Conservation (phyloP, 2,113 vertebrate species). For the Apeltes quadracus region DNA sequence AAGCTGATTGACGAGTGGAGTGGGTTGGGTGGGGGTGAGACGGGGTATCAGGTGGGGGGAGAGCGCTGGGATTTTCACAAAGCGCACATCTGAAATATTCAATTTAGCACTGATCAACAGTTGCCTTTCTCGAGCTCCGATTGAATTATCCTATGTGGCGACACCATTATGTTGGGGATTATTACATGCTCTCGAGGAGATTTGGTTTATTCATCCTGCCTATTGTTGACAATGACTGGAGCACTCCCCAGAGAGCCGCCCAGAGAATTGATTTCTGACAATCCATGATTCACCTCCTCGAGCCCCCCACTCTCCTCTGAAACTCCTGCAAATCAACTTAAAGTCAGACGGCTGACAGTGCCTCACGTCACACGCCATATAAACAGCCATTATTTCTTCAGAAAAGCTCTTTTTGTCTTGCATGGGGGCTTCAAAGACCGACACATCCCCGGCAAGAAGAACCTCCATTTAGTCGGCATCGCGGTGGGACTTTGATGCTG, state of each 20-base stretch:
- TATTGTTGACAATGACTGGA: slow-evolving; percentile 72
- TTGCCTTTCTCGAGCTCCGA: slow-evolving; percentile 63
- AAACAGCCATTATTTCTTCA: slow-evolving; percentile 80
- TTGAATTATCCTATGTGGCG: slow-evolving; percentile 73
- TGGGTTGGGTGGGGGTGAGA: slow-evolving; percentile 4
- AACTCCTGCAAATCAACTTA: slow-evolving; percentile 81
- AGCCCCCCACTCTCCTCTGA: slow-evolving; percentile 68
- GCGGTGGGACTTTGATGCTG: slow-evolving; percentile 59
- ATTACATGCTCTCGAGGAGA: slow-evolving; percentile 75
- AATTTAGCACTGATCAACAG: slow-evolving; percentile 75
- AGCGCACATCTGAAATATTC: slow-evolving; percentile 61
- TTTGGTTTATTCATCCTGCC: slow-evolving; percentile 78
- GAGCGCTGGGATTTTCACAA: slow-evolving; percentile 51
- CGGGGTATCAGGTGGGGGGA: slow-evolving; percentile 50
- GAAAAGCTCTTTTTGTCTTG: slow-evolving; percentile 78
- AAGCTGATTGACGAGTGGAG: slow-evolving; percentile 57
- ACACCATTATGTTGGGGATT: slow-evolving; percentile 72
- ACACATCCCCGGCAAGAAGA: slow-evolving; percentile 56
- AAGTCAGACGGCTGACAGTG: slow-evolving; percentile 77
- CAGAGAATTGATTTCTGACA: slow-evolving; percentile 83
- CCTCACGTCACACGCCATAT: slow-evolving; percentile 72
- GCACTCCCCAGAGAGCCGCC: slow-evolving; percentile 73
- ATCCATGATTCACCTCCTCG: slow-evolving; percentile 76
- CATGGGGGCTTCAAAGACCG: slow-evolving; percentile 65
- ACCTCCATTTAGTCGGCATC: slow-evolving; percentile 48